phyloP scores from a whole-genome alignment of 2,888 invertebrate genomes.

The Chrysolina oricalcia region DNA sequence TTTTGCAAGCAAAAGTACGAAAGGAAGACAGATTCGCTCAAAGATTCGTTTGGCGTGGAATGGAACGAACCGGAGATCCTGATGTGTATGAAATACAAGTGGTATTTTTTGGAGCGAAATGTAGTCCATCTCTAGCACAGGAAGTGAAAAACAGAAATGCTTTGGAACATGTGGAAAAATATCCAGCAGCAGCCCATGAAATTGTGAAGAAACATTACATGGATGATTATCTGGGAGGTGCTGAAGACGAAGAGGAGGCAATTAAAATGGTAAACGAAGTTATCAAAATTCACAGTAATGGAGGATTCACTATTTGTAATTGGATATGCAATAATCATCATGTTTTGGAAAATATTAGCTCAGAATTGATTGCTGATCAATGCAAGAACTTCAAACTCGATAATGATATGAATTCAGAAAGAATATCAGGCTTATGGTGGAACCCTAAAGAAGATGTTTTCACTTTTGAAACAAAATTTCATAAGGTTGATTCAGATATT shows the following conservation, averaged over 20 bases:
- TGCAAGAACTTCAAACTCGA: background rate
- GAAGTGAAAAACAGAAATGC: slow-evolving; percentile 4
- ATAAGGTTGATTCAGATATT: background rate
- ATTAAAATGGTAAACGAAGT: background rate
- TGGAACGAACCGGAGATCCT: background rate
- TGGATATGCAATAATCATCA: background rate
- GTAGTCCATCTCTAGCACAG: too few species aligned
- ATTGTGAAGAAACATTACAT: background rate
- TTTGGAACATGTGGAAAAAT: background rate
- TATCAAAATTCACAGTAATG: background rate
- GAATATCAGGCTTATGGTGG: slow-evolving; percentile 1
- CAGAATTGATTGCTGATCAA: background rate
- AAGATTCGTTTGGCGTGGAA: background rate
- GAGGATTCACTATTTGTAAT: background rate
- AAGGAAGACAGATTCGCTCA: slow-evolving; percentile 6
- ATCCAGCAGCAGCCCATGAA: background rate
- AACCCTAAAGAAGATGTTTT: background rate
- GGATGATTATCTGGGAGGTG: slow-evolving; percentile 14
- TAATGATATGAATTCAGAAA: background rate
- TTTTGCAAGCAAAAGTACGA: background rate
- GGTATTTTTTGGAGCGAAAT: slow-evolving; percentile 4
- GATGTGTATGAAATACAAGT: background rate
- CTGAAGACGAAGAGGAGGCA: slow-evolving; percentile 2
- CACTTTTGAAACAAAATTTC: background rate
- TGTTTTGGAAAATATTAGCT: background rate